These are phyloP conservation scores for Neomorphus geoffroyi DNA, from an alignment of 2,797 vertebrate genomes.

Conservation along the genomic window DNA sequence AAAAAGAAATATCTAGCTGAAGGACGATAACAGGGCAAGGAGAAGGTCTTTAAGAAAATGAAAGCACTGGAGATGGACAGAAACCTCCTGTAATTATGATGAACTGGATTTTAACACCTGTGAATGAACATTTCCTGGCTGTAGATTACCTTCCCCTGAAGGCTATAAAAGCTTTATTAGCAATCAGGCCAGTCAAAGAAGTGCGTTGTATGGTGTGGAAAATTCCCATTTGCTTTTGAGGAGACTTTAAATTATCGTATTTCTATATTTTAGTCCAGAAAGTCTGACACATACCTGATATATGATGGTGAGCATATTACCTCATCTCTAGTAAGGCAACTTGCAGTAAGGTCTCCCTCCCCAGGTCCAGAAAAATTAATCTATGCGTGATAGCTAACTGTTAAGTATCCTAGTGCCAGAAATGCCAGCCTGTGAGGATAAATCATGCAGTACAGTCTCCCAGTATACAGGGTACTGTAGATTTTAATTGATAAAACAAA, in stretches of 20 bases:
- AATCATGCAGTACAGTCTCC: neutral
- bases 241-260: neutral
- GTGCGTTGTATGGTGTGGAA: neutral
- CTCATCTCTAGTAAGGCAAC: neutral
- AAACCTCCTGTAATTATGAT: neutral
- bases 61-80: neutral
- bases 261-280: neutral
- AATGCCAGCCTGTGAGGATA: neutral
- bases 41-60: neutral
- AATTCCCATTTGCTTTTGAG: neutral
- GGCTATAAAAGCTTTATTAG: neutral
- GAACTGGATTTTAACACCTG: neutral
- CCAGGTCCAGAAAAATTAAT: neutral
- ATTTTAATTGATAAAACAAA: neutral
- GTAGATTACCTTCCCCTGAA: neutral
- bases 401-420: neutral
- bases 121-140: neutral
- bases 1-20: neutral
- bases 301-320: neutral
- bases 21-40: neutral
- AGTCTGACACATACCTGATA: neutral
- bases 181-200: neutral
- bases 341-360: neutral
- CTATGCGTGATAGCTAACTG: neutral
- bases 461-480: neutral